A percentile compares a stretch with the other conserved stretches of the same genome.
phyloP scores from a whole-genome alignment of 2,888 invertebrate species.

The Nymphalis polychloros region DNA sequence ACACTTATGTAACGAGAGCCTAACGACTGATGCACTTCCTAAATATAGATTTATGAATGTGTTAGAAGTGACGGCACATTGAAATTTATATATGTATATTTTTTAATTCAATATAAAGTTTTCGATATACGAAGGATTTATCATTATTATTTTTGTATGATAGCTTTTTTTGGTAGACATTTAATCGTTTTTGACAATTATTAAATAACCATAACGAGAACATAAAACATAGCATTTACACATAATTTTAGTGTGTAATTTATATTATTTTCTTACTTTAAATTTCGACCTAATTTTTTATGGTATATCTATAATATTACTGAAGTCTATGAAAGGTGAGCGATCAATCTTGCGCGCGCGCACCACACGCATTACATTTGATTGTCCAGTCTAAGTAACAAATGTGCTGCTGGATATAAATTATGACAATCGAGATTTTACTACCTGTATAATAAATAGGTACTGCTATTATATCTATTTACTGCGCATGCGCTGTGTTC shows the following conservation, averaged over 20 bases:
- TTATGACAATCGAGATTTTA: neutral
- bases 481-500: no score
- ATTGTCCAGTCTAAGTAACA: slow-evolving; percentile 35
- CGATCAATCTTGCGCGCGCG: slow-evolving; percentile 62
- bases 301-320: slow-evolving; percentile 32
- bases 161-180: no score
- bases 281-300: no score
- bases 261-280: no score
- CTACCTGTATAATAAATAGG: neutral
- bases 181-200: no score
- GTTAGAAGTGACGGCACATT: slow-evolving; percentile 14
- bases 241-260: no score
- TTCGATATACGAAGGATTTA: no score
- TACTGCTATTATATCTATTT: no score
- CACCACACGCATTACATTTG: slow-evolving; percentile 47
- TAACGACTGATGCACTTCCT: slow-evolving; percentile 49
- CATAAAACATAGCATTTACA: no score
- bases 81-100: neutral
- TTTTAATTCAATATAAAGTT: neutral
- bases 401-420: slow-evolving; percentile 3
- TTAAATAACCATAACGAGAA: no score
- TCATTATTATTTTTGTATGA: no score
- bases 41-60: slow-evolving; percentile 18
- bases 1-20: slow-evolving; percentile 18
- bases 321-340: slow-evolving; percentile 46